A percentile compares a stretch with the other conserved stretches of the same genome.
phyloP scores from a whole-genome alignment of 2,888 invertebrate species.

The Cloeon dipterum region DNA sequence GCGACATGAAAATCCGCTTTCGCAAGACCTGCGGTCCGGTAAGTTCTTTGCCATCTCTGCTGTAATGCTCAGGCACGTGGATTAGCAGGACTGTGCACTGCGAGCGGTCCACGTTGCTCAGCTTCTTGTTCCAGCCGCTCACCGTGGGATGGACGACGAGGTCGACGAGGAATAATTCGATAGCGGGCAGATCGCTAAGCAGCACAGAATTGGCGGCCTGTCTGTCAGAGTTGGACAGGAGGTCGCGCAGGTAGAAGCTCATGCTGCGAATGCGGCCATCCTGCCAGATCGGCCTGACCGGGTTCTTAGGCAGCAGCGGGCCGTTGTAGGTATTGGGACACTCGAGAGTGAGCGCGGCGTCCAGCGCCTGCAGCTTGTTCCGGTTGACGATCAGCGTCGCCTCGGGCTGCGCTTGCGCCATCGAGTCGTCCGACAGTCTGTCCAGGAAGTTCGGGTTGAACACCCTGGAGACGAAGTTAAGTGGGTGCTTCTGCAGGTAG shows the following conservation, averaged over 20 bases:
- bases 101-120: conserved; percentile 13
- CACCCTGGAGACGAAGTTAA: conserved; percentile 30
- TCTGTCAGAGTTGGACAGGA: conserved; percentile 10
- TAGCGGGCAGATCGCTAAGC: conserved; percentile 27
- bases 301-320: conserved; percentile 28
- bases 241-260: conserved; percentile 18
- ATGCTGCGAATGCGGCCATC: conserved; percentile 29
- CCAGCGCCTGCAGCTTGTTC: conserved; percentile 31
- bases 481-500: conserved; percentile 34
- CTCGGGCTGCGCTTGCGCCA: conserved; percentile 14
- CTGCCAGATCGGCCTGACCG: conserved; percentile 15
- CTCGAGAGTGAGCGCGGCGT: conserved; percentile 37
- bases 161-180: conserved; percentile 34
- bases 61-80: conserved; percentile 39
- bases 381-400: conserved; percentile 17
- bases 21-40: conserved; percentile 39
- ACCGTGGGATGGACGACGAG: conserved; percentile 25
- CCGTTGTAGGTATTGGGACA: conserved; percentile 27
- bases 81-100: conserved; percentile 30
- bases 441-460: conserved; percentile 34
- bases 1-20: conserved; percentile 31
- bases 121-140: conserved; percentile 23
- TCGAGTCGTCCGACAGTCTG: conserved; percentile 18
- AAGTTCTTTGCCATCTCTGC: conserved; percentile 26
- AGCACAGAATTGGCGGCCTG: conserved; percentile 22